phyloP scores from a whole-genome alignment of 92 coral and sea anemone genomes.

The Desmophyllum pertusum region DNA sequence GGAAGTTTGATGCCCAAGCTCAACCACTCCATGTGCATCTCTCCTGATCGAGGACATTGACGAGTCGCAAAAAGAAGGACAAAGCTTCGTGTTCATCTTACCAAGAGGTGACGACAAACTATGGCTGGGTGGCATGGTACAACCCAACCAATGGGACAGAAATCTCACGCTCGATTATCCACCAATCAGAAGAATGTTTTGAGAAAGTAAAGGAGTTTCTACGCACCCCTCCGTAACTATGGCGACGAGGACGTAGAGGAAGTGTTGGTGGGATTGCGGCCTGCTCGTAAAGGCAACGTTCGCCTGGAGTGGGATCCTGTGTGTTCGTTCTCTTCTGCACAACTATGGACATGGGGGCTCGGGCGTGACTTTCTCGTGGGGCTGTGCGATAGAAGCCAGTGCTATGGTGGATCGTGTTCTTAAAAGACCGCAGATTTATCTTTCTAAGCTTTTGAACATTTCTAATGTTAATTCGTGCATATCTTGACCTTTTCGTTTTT shows the following conservation, averaged over 20 bases:
- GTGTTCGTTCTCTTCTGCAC: slow-evolving; percentile 51
- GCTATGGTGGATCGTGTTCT: slow-evolving; percentile 46
- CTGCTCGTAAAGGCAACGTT: slow-evolving; percentile 28
- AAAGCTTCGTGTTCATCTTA: slow-evolving; percentile 33
- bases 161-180: too few relatives aligned
- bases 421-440: slow-evolving; percentile 27
- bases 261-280: too few relatives aligned
- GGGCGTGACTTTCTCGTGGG: slow-evolving; percentile 70
- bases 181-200: too few relatives aligned
- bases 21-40: too few relatives aligned
- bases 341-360: slow-evolving; percentile 66
- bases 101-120: slow-evolving; percentile 44
- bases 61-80: slow-evolving; percentile 35
- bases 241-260: too few relatives aligned
- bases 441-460: slow-evolving; percentile 32
- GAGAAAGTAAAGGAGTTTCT: too few relatives aligned
- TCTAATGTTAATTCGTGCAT: background rate
- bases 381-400: slow-evolving; percentile 61
- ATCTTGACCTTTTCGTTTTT: background rate
- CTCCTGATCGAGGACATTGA: slow-evolving; percentile 42
- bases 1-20: slow-evolving; percentile 41
- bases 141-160: too few relatives aligned
- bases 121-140: too few relatives aligned
- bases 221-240: too few relatives aligned
- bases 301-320: too few relatives aligned